Evolutionary conservation across 2,888 invertebrate genomes (phyloP).

Genomic region (Sylvicola fuscatus): DNA sequence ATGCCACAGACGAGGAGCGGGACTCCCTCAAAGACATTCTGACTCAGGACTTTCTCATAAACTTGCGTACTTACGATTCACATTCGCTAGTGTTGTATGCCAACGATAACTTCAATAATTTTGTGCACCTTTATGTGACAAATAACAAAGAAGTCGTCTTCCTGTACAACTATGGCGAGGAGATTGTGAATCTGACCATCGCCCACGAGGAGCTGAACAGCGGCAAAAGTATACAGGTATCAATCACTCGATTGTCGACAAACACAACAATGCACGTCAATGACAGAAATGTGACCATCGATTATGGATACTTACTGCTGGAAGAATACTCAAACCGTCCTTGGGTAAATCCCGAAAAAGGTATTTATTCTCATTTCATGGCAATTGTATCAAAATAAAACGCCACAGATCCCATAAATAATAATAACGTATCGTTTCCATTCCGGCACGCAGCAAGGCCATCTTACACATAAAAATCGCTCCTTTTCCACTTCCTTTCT

Average conservation of each 20-base stretch:
- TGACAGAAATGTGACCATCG: constrained; percentile 46
- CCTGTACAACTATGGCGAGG: constrained; percentile 62
- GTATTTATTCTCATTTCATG: constrained; percentile 27
- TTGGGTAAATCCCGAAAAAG: constrained; percentile 64
- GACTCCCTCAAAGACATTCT: constrained; percentile 48
- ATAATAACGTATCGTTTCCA: too few relatives aligned
- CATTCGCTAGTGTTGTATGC: constrained; percentile 72
- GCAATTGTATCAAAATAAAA: background rate
- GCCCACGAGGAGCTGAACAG: constrained; percentile 52
- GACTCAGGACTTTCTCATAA: constrained; percentile 63
- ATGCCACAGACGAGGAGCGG: constrained; percentile 35
- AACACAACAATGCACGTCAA: constrained; percentile 66
- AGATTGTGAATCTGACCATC: constrained; percentile 60
- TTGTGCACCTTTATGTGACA: constrained; percentile 70
- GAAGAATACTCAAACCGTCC: constrained; percentile 67
- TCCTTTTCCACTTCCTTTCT: too few relatives aligned
- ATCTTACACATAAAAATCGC: too few relatives aligned
- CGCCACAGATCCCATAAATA: background rate
- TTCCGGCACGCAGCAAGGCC: too few relatives aligned
- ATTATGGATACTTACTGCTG: constrained; percentile 45
- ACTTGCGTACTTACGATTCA: constrained; percentile 68
- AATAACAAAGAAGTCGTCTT: constrained; percentile 63
- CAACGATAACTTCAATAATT: constrained; percentile 84
- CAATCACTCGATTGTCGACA: constrained; percentile 53
- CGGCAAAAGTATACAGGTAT: constrained; percentile 72